These are phyloP conservation scores for Orchestia grillus DNA, from an alignment of 1,140 invertebrate species.

Conservation along the genomic window DNA sequence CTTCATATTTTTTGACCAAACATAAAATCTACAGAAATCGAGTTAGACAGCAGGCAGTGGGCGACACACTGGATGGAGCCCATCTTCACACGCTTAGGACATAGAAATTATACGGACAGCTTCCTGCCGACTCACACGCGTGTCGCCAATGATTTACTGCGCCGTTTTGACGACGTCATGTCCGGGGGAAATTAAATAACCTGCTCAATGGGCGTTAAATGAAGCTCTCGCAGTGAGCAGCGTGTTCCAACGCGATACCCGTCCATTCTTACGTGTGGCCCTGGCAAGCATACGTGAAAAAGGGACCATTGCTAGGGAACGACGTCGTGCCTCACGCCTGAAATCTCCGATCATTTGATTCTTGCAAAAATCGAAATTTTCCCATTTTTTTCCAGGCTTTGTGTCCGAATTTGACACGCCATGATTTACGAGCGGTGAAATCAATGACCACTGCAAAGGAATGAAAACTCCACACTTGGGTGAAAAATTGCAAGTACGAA, in stretches of 20 bases:
- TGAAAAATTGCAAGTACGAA: not conserved
- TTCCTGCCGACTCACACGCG: no score
- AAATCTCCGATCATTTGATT: not conserved
- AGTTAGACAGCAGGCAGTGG: no score
- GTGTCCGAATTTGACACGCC: not conserved
- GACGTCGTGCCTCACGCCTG: not conserved
- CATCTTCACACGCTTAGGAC: no score
- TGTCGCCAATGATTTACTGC: no score
- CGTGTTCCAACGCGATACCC: not conserved
- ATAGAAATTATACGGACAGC: no score
- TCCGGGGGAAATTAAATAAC: no score
- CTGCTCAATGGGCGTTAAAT: no score
- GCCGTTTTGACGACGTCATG: no score
- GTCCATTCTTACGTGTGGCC: not conserved
- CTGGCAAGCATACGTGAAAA: not conserved
- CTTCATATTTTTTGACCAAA: no score
- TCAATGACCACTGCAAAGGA: not conserved
- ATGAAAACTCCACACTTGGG: not conserved
- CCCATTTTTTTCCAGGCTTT: not conserved
- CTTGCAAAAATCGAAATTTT: not conserved
- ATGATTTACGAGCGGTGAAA: not conserved
- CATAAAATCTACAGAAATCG: no score
- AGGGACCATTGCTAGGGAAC: not conserved
- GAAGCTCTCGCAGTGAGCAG: not conserved
- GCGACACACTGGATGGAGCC: no score